Evolutionary conservation across 2,113 vertebrate species (phyloP).

Genomic region (Paedocypris sp.): DNA sequence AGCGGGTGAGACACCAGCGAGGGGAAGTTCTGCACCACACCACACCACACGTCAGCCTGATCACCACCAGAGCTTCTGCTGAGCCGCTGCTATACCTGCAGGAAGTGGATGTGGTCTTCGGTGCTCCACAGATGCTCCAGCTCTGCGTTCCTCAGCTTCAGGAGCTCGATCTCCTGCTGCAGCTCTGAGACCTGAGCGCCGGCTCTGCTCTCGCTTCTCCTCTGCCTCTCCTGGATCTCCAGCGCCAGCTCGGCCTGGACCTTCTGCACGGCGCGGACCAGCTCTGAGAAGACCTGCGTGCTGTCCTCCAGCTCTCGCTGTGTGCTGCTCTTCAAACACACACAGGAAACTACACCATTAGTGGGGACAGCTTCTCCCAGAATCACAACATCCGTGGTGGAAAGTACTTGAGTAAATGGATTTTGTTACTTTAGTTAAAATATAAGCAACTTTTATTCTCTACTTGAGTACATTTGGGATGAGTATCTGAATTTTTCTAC

Average conservation of each 20-base stretch:
- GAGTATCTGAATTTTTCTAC: too few relatives aligned
- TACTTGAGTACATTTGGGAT: too few relatives aligned
- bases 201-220: constrained; percentile 45
- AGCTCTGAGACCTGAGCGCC: constrained; percentile 48
- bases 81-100: constrained; percentile 44
- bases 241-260: constrained; percentile 52
- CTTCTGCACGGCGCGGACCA: constrained; percentile 54
- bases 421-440: too few relatives aligned
- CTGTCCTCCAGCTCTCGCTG: constrained; percentile 53
- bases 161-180: constrained; percentile 52
- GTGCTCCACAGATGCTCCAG: constrained; percentile 52
- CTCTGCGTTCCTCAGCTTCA: constrained; percentile 49
- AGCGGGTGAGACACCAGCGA: constrained; percentile 46
- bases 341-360: too few relatives aligned
- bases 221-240: constrained; percentile 58
- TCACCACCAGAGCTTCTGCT: not conserved
- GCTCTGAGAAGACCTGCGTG: constrained; percentile 51
- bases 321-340: constrained; percentile 49
- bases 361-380: too few relatives aligned
- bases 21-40: constrained; percentile 52
- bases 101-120: constrained; percentile 62
- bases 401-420: too few relatives aligned
- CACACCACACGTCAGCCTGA: not conserved
- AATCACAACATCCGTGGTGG: too few relatives aligned
- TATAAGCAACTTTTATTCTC: too few relatives aligned